These are phyloP conservation scores for Myioborus melanocephalus DNA, from an alignment of 2,797 vertebrate species.

Conservation along the genomic window DNA sequence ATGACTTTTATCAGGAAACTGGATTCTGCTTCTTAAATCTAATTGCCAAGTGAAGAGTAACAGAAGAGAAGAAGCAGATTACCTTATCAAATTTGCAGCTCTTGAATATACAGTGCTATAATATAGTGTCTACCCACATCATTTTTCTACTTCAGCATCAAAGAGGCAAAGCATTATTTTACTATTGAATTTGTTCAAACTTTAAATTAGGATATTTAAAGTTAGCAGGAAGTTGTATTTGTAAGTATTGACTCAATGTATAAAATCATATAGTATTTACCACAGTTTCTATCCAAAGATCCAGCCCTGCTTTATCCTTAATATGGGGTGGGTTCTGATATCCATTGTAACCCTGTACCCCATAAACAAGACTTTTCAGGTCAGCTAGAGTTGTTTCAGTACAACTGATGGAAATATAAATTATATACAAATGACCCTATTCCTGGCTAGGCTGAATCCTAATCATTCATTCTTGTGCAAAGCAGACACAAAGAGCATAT, in stretches of 20 bases:
- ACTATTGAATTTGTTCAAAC: conserved; percentile 69
- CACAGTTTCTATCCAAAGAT: background rate
- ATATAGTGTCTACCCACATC: conserved; percentile 74
- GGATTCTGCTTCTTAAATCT: conserved; percentile 80
- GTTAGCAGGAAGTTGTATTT: conserved; percentile 53
- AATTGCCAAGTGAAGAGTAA: conserved; percentile 78
- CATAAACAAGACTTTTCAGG: background rate
- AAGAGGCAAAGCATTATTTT: conserved; percentile 70
- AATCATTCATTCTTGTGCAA: background rate
- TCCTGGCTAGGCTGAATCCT: background rate
- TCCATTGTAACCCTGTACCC: background rate
- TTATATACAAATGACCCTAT: background rate
- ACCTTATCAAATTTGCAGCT: conserved; percentile 80
- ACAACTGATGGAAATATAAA: background rate
- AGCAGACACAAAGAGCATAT: background rate
- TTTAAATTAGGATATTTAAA: conserved; percentile 69
- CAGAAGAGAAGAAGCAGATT: conserved; percentile 76
- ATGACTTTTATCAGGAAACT: conserved; percentile 79
- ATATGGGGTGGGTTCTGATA: background rate
- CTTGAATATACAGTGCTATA: conserved; percentile 77
- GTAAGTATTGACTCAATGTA: conserved; percentile 42
- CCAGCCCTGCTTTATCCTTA: background rate
- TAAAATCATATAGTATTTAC: background rate
- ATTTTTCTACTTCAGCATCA: conserved; percentile 75
- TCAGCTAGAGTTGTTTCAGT: background rate